phyloP scores from a whole-genome alignment of 2,113 vertebrate genomes.

The Laterallus jamaicensis region DNA sequence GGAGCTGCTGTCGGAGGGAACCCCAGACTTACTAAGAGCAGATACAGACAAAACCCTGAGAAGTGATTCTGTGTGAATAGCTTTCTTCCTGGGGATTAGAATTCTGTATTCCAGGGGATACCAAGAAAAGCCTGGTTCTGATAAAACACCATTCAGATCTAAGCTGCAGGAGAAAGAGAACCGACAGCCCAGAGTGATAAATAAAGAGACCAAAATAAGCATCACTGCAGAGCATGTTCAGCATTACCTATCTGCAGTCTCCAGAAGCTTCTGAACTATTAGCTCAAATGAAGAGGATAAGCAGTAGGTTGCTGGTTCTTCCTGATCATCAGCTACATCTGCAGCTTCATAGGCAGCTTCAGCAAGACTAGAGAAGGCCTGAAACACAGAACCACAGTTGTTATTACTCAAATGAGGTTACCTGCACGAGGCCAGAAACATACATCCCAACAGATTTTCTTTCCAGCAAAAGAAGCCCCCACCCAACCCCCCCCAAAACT shows the following conservation, averaged over 20 bases:
- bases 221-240: neutral
- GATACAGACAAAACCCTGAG: neutral
- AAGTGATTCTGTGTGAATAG: neutral
- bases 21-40: neutral
- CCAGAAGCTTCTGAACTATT: conserved; percentile 97
- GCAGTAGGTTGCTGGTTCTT: conserved; percentile 95
- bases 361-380: conserved; percentile 97
- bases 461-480: neutral
- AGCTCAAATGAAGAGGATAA: conserved; percentile 97
- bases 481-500: fast-evolving
- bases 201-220: no score
- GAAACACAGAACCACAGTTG: neutral
- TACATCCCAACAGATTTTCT: neutral
- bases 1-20: neutral
- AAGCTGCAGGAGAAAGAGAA: neutral
- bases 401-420: neutral
- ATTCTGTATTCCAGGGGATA: neutral
- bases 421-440: neutral
- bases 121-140: neutral
- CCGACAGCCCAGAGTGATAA: neutral
- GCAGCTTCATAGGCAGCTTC: conserved; percentile 98
- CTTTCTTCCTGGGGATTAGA: neutral
- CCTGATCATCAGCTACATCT: conserved; percentile 94
- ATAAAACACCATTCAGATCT: neutral
- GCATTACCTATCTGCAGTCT: conserved; percentile 92